Conservation (phyloP, 2,888 invertebrate species). For the Meandrusa payeni region DNA sequence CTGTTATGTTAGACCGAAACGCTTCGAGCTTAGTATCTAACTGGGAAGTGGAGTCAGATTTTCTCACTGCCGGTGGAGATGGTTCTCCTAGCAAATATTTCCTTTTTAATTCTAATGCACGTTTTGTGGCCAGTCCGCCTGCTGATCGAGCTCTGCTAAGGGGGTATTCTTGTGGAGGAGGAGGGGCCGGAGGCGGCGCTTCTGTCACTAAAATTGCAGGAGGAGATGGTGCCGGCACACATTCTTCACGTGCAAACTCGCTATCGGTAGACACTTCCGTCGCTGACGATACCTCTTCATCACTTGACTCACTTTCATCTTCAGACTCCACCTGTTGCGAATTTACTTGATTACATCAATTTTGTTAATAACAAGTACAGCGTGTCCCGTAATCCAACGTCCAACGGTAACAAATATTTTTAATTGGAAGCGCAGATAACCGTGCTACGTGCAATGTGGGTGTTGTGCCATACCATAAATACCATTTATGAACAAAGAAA, state of each 20-base stretch:
- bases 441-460: too few species aligned
- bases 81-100: conserved; percentile 89
- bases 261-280: conserved; percentile 96
- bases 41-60: conserved; percentile 91
- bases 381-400: too few species aligned
- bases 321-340: conserved; percentile 72
- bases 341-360: too few species aligned
- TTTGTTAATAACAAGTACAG: too few species aligned
- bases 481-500: too few species aligned
- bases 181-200: conserved; percentile 87
- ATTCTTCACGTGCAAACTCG: conserved; percentile 92
- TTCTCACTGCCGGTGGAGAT: conserved; percentile 85
- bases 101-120: conserved; percentile 92
- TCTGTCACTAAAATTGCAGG: conserved; percentile 89
- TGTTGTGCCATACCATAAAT: too few species aligned
- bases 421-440: too few species aligned
- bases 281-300: conserved; percentile 90
- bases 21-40: conserved; percentile 92
- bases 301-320: conserved; percentile 83
- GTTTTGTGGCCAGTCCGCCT: conserved; percentile 92
- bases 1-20: conserved; percentile 91
- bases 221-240: conserved; percentile 85
- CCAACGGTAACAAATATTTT: too few species aligned
- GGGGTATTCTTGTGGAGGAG: conserved; percentile 84
- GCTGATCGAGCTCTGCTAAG: conserved; percentile 92